Evolutionary conservation across 2,797 vertebrate species (phyloP).

Genomic region (Notamacropus eugenii): DNA sequence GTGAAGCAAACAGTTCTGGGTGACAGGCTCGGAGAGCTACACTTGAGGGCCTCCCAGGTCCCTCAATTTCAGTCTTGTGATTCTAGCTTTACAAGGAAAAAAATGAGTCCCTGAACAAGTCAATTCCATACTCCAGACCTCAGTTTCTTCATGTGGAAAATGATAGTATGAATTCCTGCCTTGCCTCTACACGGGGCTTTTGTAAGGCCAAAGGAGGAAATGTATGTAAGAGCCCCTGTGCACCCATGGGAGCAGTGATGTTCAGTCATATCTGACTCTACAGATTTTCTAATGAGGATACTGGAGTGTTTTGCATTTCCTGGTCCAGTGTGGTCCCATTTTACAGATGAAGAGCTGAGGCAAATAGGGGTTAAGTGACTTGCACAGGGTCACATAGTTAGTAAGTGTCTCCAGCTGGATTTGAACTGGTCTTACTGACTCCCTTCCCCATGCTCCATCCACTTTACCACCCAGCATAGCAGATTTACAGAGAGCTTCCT

Average conservation of each 20-base stretch:
- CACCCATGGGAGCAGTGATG: too few species aligned
- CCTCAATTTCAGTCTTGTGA: neutral
- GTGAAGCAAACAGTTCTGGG: neutral
- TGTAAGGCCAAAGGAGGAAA: too few species aligned
- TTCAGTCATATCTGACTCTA: too few species aligned
- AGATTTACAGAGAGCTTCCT: neutral
- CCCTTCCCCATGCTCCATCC: neutral
- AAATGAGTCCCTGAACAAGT: too few species aligned
- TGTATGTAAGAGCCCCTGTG: too few species aligned
- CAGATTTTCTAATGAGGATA: neutral
- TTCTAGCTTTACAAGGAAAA: neutral
- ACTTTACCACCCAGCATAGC: neutral
- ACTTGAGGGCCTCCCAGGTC: neutral
- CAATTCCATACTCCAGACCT: too few species aligned
- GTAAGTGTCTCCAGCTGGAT: neutral
- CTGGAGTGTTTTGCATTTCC: neutral
- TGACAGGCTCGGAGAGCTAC: neutral
- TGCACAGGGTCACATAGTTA: neutral
- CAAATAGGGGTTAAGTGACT: neutral
- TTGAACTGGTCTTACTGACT: neutral
- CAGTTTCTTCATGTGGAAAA: too few species aligned
- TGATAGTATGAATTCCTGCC: too few species aligned
- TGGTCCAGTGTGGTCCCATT: neutral
- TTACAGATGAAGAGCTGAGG: neutral
- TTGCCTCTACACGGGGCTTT: too few species aligned